phyloP scores from a whole-genome alignment of 2,113 vertebrate genomes.

The Malurus elegans region DNA sequence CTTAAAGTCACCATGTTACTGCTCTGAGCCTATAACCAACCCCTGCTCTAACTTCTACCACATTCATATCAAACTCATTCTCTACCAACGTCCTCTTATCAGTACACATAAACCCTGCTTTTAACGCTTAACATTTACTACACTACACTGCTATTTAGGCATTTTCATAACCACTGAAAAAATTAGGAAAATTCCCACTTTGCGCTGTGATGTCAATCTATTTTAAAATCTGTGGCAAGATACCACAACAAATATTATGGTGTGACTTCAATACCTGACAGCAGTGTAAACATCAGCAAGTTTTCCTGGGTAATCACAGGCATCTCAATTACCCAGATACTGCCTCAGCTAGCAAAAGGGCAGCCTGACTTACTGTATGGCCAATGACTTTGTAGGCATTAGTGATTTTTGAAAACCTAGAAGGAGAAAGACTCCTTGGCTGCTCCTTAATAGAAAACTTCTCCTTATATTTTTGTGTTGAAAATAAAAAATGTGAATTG shows the following conservation, averaged over 20 bases:
- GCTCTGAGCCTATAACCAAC: not conserved
- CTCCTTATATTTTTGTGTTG: not conserved
- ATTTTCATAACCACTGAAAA: not conserved
- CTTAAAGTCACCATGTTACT: not conserved
- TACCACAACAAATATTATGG: not conserved
- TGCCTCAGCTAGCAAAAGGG: conserved; percentile 30
- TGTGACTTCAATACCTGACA: conserved; percentile 24
- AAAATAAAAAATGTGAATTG: not conserved
- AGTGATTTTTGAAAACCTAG: not conserved
- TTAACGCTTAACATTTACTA: not conserved
- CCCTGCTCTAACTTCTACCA: not conserved
- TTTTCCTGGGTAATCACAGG: conserved; percentile 27
- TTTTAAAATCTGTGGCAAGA: conserved; percentile 15
- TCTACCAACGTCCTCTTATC: not conserved
- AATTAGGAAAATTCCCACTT: not conserved
- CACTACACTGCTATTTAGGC: not conserved
- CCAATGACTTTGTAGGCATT: not conserved
- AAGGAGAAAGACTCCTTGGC: not conserved
- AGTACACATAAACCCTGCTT: not conserved
- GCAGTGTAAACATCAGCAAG: conserved; percentile 51
- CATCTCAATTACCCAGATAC: conserved; percentile 20
- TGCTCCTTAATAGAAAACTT: not conserved
- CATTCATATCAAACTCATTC: not conserved
- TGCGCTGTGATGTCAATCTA: not conserved
- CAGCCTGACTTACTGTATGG: not conserved